These are phyloP conservation scores for Sebastes oblongus DNA, from an alignment of 2,797 vertebrate genomes.

Conservation along the genomic window DNA sequence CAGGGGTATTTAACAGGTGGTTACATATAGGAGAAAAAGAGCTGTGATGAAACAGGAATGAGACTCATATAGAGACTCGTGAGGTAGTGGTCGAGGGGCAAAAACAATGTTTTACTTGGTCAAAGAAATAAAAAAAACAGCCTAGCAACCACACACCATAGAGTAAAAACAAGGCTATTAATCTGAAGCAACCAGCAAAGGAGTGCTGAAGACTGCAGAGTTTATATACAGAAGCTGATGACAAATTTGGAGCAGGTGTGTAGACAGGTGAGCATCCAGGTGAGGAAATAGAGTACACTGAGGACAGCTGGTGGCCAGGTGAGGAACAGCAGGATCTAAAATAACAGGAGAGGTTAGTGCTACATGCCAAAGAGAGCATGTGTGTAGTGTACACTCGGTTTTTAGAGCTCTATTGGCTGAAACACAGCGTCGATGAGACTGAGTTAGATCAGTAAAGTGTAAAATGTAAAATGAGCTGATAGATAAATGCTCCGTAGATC, in stretches of 20 bases:
- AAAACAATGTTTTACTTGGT: not conserved
- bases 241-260: not conserved
- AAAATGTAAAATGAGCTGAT: not conserved
- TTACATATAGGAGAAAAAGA: too few relatives aligned
- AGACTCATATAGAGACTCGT: not conserved
- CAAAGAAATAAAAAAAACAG: not conserved
- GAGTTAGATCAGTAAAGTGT: not conserved
- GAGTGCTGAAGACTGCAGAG: fast-evolving
- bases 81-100: not conserved
- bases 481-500: not conserved
- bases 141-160: not conserved
- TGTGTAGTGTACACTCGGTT: too few relatives aligned
- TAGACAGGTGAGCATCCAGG: not conserved
- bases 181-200: not conserved
- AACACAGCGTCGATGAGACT: not conserved
- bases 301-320: conserved; percentile 20
- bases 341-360: not conserved
- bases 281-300: not conserved
- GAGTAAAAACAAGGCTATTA: not conserved
- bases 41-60: too few relatives aligned
- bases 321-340: not conserved
- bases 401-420: too few relatives aligned
- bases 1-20: not conserved
- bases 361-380: not conserved
- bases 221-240: not conserved